These are phyloP conservation scores for Gymnosoma rotundatum DNA, from an alignment of 2,888 invertebrate species.

Conservation along the genomic window DNA sequence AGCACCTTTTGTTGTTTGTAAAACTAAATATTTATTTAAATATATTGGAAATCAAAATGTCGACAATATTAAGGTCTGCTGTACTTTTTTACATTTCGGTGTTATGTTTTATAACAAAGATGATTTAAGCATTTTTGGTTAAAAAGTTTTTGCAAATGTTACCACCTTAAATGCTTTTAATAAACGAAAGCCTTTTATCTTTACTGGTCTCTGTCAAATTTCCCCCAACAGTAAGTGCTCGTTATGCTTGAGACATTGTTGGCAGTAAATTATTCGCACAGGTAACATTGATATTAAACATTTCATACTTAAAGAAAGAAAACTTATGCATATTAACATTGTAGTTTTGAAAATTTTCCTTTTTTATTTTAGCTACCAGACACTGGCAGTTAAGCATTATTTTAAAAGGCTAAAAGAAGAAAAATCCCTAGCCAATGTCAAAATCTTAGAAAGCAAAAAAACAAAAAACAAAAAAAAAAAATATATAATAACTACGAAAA, in stretches of 20 bases:
- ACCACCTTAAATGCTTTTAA: constrained; percentile 52
- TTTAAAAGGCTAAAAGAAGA: constrained; percentile 10
- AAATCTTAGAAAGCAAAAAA: too few species aligned
- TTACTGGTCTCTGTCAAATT: not conserved
- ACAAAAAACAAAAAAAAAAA: not conserved
- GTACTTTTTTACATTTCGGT: constrained; percentile 1
- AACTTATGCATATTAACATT: constrained; percentile 14
- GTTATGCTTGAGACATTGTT: constrained; percentile 58
- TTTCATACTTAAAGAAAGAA: not conserved
- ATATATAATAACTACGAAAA: not conserved
- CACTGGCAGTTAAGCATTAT: constrained; percentile 43
- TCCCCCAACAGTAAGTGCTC: constrained; percentile 13
- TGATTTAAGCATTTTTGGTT: constrained; percentile 50
- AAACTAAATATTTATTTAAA: too few species aligned
- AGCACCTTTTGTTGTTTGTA: too few species aligned
- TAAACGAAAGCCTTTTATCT: not conserved
- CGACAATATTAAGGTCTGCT: too few species aligned
- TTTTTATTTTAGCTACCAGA: constrained; percentile 23
- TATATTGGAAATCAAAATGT: too few species aligned
- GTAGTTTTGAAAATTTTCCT: not conserved
- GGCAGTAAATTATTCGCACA: constrained; percentile 10
- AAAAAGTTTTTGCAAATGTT: constrained; percentile 57
- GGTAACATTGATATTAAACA: constrained; percentile 35
- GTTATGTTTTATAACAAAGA: constrained; percentile 23
- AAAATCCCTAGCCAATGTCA: constrained; percentile 55